A percentile compares a stretch with the other conserved stretches of the same genome.
phyloP scores from a whole-genome alignment of 2,113 vertebrate genomes.

The Morone saxatilis region DNA sequence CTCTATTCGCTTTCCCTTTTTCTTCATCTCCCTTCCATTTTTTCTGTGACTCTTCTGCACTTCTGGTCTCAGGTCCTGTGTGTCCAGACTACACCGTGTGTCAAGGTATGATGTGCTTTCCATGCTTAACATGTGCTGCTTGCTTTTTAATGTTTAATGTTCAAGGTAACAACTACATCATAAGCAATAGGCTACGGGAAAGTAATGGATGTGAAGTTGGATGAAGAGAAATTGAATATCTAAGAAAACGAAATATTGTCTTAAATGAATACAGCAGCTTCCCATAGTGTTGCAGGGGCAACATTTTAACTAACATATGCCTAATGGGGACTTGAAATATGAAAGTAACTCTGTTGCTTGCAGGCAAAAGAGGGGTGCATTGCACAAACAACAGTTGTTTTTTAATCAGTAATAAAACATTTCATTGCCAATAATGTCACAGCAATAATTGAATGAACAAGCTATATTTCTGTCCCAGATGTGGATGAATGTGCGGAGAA shows the following conservation, averaged over 20 bases:
- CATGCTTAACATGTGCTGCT: slow-evolving; percentile 28
- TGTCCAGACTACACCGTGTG: slow-evolving; percentile 68
- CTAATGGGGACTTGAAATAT: neutral
- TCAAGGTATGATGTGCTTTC: slow-evolving; percentile 62
- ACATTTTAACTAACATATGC: neutral
- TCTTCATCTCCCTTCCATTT: neutral
- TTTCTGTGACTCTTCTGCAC: slow-evolving; percentile 6
- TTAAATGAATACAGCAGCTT: neutral
- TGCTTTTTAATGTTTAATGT: neutral
- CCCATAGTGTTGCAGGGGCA: neutral
- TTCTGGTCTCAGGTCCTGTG: slow-evolving; percentile 56
- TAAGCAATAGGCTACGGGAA: neutral
- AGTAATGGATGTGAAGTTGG: neutral
- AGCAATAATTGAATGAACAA: too few relatives aligned
- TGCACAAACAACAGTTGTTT: neutral
- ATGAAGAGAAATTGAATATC: neutral
- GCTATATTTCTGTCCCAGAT: slow-evolving; percentile 73
- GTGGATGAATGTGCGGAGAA: slow-evolving; percentile 84
- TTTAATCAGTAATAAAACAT: neutral
- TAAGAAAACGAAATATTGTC: neutral
- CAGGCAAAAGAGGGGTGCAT: neutral
- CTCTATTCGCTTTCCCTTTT: neutral
- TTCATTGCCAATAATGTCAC: neutral
- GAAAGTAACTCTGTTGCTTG: slow-evolving; percentile 3
- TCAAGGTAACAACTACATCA: neutral